Percentiles rank a stretch among this genome's conserved stretches.
These are phyloP conservation scores for Riptortus pedestris DNA, from an alignment of 1,140 invertebrate genomes.

Conservation along the genomic window DNA sequence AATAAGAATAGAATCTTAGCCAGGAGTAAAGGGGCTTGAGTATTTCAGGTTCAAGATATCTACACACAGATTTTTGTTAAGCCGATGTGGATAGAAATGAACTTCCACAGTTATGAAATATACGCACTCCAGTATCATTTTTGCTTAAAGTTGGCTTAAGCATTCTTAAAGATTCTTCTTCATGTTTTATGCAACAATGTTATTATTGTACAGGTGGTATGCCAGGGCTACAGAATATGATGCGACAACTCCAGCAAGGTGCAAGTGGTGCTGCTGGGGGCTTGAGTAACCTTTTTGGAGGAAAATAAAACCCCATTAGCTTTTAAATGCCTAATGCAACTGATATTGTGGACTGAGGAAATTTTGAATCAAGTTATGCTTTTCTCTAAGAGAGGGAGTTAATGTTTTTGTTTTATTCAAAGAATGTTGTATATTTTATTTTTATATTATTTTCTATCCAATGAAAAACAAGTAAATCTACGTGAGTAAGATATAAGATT, in stretches of 20 bases:
- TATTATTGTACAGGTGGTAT: conserved; percentile 63
- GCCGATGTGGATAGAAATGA: no score
- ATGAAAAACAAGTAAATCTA: not conserved
- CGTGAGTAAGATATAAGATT: not conserved
- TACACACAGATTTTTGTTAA: no score
- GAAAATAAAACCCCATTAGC: conserved; percentile 32
- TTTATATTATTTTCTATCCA: not conserved
- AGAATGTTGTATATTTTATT: not conserved
- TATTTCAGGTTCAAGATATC: no score
- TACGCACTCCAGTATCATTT: no score
- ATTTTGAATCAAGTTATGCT: not conserved
- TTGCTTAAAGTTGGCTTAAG: no score
- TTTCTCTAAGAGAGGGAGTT: not conserved
- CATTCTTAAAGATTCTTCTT: no score
- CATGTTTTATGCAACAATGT: no score
- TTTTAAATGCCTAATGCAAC: not conserved
- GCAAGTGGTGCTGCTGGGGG: conserved; percentile 48
- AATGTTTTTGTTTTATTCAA: not conserved
- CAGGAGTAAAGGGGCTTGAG: no score
- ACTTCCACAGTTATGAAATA: no score
- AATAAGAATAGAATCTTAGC: no score
- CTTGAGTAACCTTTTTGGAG: conserved; percentile 66
- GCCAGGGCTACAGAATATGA: conserved; percentile 93
- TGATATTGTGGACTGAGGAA: not conserved
- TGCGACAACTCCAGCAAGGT: conserved; percentile 92